A percentile compares a stretch with the other conserved stretches of the same genome.
Conservation (phyloP, 2,113 vertebrate species). For the Phyllostomus discolor region DNA sequence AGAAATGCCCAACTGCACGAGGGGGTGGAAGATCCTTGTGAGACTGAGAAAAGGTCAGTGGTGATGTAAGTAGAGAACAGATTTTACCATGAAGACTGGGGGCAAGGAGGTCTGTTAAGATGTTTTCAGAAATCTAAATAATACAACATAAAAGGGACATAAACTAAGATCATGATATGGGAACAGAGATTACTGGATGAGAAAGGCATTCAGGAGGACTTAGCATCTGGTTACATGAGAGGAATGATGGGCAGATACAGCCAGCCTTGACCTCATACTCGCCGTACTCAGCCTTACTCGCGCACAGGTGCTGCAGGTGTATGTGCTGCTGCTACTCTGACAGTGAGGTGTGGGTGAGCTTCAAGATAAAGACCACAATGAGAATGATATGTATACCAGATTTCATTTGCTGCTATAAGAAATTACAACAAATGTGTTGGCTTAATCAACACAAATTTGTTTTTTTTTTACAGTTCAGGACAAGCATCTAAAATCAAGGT, state of each 20-base stretch:
- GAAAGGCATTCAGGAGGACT: background rate
- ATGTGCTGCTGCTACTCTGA: background rate
- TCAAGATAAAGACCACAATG: background rate
- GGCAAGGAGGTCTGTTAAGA: background rate
- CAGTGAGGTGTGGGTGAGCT: background rate
- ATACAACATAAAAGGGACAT: background rate
- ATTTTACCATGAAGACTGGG: background rate
- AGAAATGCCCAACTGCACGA: background rate
- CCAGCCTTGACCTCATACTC: background rate
- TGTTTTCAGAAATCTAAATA: background rate
- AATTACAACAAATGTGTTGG: background rate
- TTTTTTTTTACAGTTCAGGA: background rate
- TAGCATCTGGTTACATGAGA: background rate
- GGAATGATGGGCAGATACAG: background rate
- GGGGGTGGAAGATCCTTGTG: background rate
- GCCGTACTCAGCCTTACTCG: too few relatives aligned
- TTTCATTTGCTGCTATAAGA: background rate
- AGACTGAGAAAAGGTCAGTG: background rate
- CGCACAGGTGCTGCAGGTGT: background rate
- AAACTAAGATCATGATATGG: background rate
- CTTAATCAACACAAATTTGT: background rate
- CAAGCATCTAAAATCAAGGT: background rate
- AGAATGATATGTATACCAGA: background rate
- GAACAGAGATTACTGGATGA: background rate
- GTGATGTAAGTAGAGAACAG: background rate